phyloP scores from a whole-genome alignment of 37 sponge, comb jelly and placozoan species.

The Halichondria panicea region DNA sequence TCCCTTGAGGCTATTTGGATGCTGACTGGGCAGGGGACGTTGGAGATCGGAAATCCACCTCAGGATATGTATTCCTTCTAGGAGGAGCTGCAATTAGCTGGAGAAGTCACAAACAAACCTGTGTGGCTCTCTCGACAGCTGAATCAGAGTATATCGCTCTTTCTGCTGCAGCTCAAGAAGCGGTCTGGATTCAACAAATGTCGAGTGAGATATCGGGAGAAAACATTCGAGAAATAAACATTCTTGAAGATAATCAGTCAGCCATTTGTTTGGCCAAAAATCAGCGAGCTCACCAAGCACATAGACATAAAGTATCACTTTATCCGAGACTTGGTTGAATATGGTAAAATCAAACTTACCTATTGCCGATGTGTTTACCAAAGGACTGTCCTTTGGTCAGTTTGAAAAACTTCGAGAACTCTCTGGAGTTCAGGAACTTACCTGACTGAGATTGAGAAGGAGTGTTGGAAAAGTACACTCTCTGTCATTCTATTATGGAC shows the following conservation, averaged over 20 bases:
- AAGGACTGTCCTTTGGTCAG: slow-evolving; percentile 14
- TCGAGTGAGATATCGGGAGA: slow-evolving; percentile 2
- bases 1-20: slow-evolving; percentile 10
- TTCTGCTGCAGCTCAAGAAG: slow-evolving; percentile 54
- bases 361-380: slow-evolving; percentile 50
- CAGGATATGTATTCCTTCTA: slow-evolving; percentile 34
- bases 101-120: slow-evolving; percentile 31
- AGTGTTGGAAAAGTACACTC: slow-evolving; percentile 41
- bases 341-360: slow-evolving; percentile 26
- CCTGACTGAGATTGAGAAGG: slow-evolving; percentile 37
- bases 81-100: slow-evolving; percentile 35
- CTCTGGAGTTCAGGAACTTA: slow-evolving; percentile 17
- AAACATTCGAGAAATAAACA: slow-evolving; percentile 12
- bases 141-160: slow-evolving; percentile 55
- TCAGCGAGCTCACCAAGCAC: slow-evolving; percentile 36
- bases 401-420: slow-evolving; percentile 26
- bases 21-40: slow-evolving; percentile 30
- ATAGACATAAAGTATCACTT: slow-evolving; percentile 45
- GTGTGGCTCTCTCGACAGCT: slow-evolving; percentile 30
- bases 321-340: slow-evolving; percentile 18
- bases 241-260: slow-evolving; percentile 62
- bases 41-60: slow-evolving; percentile 23
- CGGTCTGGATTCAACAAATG: slow-evolving; percentile 49
- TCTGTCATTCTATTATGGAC: too few relatives aligned
- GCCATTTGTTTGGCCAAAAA: slow-evolving; percentile 51